Conservation (phyloP, 2,888 invertebrate species). For the Microctonus hyperodae region DNA sequence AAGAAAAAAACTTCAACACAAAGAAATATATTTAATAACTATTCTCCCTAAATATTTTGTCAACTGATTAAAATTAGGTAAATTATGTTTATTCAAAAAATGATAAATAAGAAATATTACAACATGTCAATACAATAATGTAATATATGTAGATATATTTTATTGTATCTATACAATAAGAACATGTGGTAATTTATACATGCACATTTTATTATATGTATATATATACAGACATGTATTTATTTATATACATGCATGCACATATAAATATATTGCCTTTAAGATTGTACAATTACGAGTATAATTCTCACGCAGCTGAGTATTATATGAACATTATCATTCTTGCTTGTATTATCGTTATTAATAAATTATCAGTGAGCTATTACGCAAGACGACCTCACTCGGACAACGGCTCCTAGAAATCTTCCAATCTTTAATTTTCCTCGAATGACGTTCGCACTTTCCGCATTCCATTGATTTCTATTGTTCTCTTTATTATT, state of each 20-base stretch:
- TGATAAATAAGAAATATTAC: not conserved
- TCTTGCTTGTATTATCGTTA: slow-evolving; percentile 9
- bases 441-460: not conserved
- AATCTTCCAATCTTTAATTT: slow-evolving; percentile 7
- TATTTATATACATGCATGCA: not conserved
- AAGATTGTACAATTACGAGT: slow-evolving; percentile 6
- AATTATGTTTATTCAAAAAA: not conserved
- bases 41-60: too few relatives aligned
- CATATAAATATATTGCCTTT: not conserved
- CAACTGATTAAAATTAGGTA: not conserved
- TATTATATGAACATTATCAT: slow-evolving; percentile 4
- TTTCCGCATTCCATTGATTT: not conserved
- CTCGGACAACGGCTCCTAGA: slow-evolving; percentile 2
- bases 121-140: not conserved
- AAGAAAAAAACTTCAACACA: too few relatives aligned
- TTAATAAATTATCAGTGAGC: slow-evolving; percentile 6
- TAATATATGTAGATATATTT: too few relatives aligned
- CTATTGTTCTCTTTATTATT: not conserved
- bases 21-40: too few relatives aligned
- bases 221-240: too few relatives aligned
- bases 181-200: too few relatives aligned
- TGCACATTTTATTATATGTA: too few relatives aligned
- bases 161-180: too few relatives aligned
- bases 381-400: slow-evolving; percentile 10
- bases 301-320: not conserved